These are phyloP conservation scores for Chaetodon trifasciatus DNA, from an alignment of 2,797 vertebrate species.

Conservation along the genomic window DNA sequence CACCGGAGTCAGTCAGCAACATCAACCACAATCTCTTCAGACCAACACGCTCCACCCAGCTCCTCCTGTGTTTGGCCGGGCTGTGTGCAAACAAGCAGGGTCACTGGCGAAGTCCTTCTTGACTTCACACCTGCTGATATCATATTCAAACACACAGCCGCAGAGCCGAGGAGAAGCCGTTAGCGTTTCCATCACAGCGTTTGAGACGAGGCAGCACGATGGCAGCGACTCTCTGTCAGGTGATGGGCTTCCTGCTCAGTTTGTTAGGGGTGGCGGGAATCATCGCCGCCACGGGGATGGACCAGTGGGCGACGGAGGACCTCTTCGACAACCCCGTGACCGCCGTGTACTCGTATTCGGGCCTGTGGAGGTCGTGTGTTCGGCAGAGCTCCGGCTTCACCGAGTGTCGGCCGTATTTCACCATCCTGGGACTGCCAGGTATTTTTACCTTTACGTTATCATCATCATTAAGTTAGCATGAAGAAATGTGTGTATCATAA, in stretches of 20 bases:
- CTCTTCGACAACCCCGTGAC: slow-evolving; percentile 90
- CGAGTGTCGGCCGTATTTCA: slow-evolving; percentile 92
- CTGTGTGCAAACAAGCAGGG: slow-evolving; percentile 69
- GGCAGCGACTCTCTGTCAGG: slow-evolving; percentile 90
- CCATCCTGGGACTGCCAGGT: slow-evolving; percentile 94
- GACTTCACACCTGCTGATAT: slow-evolving; percentile 60
- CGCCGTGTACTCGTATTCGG: slow-evolving; percentile 88
- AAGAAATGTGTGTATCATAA: background rate
- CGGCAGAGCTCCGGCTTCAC: slow-evolving; percentile 91
- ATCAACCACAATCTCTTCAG: slow-evolving; percentile 43
- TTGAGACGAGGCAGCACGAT: slow-evolving; percentile 69
- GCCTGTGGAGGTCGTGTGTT: slow-evolving; percentile 92
- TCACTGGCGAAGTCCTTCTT: slow-evolving; percentile 62
- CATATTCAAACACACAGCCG: slow-evolving; percentile 52
- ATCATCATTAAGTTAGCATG: too few relatives aligned
- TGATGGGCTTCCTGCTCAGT: slow-evolving; percentile 89
- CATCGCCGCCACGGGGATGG: slow-evolving; percentile 89
- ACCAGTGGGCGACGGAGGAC: slow-evolving; percentile 93
- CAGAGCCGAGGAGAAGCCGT: slow-evolving; percentile 11
- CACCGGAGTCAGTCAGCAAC: slow-evolving; percentile 3
- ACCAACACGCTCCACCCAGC: slow-evolving; percentile 68
- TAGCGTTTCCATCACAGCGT: background rate
- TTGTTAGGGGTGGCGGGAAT: slow-evolving; percentile 86
- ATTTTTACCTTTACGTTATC: slow-evolving; percentile 25
- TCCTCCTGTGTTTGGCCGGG: slow-evolving; percentile 17